Percentiles rank a stretch among this genome's conserved stretches.
Conservation (phyloP, 2,888 invertebrate genomes). For the Folsomia manolachei region DNA sequence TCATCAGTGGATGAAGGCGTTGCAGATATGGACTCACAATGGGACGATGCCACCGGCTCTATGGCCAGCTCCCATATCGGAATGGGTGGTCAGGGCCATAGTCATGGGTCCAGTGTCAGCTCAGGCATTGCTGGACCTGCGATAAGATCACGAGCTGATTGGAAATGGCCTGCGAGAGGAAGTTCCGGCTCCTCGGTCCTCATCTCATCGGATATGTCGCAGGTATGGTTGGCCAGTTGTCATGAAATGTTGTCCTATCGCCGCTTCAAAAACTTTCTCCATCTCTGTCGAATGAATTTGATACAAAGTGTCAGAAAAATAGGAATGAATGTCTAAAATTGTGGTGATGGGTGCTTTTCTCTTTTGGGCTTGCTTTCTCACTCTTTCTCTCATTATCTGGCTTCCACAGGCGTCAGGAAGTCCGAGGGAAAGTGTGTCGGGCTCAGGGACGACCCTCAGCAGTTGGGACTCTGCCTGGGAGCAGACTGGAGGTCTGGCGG, state of each 20-base stretch:
- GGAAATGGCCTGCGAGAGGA: slow-evolving; percentile 49
- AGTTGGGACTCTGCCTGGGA: slow-evolving; percentile 51
- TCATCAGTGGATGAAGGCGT: slow-evolving; percentile 55
- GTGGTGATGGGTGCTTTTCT: no score
- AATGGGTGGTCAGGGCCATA: slow-evolving; percentile 15
- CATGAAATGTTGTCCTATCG: no score
- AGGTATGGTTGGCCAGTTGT: no score
- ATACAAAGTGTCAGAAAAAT: no score
- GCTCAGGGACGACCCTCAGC: slow-evolving; percentile 48
- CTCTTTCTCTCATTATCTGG: no score
- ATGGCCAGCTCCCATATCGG: slow-evolving; percentile 24
- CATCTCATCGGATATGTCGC: slow-evolving; percentile 46
- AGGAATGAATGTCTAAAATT: no score
- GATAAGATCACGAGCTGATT: slow-evolving; percentile 42
- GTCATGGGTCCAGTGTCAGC: slow-evolving; percentile 42
- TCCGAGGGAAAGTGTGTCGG: slow-evolving; percentile 48
- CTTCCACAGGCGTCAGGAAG: slow-evolving; percentile 46
- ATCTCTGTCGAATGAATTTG: no score
- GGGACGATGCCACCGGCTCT: slow-evolving; percentile 46
- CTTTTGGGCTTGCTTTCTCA: slow-evolving; percentile 7
- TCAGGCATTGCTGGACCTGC: slow-evolving; percentile 36
- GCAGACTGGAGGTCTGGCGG: slow-evolving; percentile 43
- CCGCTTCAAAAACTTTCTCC: no score
- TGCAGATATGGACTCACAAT: slow-evolving; percentile 45
- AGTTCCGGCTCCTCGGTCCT: slow-evolving; percentile 44